Base-by-base conservation (phyloP, 2,888 invertebrate genomes). In the Dasysyrphus tricinctus region DNA sequence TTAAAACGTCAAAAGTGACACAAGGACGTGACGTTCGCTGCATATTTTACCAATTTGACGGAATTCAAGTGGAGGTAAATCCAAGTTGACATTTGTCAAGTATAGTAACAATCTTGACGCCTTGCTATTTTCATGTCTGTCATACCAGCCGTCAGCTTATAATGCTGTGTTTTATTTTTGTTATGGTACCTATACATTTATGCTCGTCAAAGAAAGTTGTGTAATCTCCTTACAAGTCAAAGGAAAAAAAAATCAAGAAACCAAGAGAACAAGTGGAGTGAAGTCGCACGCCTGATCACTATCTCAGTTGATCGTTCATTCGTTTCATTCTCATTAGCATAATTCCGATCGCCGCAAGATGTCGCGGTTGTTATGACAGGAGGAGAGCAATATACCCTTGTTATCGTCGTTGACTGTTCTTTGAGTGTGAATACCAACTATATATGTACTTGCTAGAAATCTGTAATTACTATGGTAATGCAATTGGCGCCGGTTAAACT, bases 331-430 rank as follows among this genome's bases (percentile, higher is more conserved):
- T 85, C 74, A 81, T 85, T 85, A 77, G 69, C 85, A 85, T 85
- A 85, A 81, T 81, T 69, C 54, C 74, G 85, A 81, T 81, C 81
- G 85, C 85, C 85, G 81, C 85, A 77, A 85, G 85, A 85, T 85
- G 85, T 85, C 81, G 81, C 73, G 77, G 77, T 63, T 77, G 49
- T 81, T 78, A 74, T 85, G 85, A 85, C 84, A 81, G 69, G 44
- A 80, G 73, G 73, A 61, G 73, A 80, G 34, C 73, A 80, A 56
- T 67, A 72, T 42, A 74, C 73, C 63, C 72, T 82, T 76, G 76
- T 61, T 69, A 69, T 61, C 59, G 59, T 61, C 16, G 75, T 51
- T 24, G 24, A 24, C 69, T 69, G 80, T 47, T n/a, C 34, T 44
- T 54, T 61, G 19, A 54, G 14, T 61, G 16, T 14, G 29, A 72